Conservation (phyloP, 2,113 vertebrate species). For the Microcebus lehilahytsara region DNA sequence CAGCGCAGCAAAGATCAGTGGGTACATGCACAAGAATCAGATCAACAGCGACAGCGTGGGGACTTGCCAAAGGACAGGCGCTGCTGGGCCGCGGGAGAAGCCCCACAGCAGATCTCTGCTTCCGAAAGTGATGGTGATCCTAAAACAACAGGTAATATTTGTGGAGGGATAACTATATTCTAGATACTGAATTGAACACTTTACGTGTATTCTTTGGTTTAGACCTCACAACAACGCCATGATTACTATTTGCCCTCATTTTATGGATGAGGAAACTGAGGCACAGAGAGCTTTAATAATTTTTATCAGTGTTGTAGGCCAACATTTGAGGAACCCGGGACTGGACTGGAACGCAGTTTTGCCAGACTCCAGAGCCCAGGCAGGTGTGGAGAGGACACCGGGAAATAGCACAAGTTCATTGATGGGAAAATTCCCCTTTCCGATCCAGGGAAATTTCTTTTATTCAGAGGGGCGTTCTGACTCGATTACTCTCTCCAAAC, state of each 20-base stretch:
- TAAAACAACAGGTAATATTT: not conserved
- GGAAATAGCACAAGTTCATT: accelerated
- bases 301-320: not conserved
- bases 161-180: not conserved
- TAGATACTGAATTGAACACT: not conserved
- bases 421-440: not conserved
- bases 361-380: not conserved
- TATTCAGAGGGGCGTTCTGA: not conserved
- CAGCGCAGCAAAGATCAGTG: not conserved
- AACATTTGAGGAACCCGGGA: not conserved
- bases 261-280: not conserved
- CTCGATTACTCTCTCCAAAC: not conserved
- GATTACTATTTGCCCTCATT: not conserved
- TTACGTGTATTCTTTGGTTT: not conserved
- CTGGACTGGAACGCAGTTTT: not conserved
- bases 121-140: accelerated
- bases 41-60: not conserved
- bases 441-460: not conserved
- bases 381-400: accelerated
- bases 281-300: not conserved
- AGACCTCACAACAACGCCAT: not conserved
- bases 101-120: not conserved
- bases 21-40: accelerated
- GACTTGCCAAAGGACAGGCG: not conserved
- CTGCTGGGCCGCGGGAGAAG: no score